Conservation (phyloP, 2,888 invertebrate species). For the Caenorhabditis auriculariae region DNA sequence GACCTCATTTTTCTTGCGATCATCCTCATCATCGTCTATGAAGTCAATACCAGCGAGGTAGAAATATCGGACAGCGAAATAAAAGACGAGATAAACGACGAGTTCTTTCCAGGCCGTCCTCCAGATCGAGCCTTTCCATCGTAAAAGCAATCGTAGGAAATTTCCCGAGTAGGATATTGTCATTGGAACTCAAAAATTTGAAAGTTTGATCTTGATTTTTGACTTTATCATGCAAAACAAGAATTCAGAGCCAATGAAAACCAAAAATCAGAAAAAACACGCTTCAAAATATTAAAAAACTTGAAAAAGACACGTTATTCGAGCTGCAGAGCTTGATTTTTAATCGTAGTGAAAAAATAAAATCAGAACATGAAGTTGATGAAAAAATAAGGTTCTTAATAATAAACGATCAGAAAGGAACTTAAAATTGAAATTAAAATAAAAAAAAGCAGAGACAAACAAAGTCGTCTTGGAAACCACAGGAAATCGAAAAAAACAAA, state of each 20-base stretch:
- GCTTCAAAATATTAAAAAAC: too few relatives aligned
- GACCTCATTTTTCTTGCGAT: slow-evolving; percentile 12
- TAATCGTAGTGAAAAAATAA: too few relatives aligned
- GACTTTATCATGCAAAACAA: neutral
- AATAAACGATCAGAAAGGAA: neutral
- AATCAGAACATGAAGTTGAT: neutral
- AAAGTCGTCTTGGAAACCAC: too few relatives aligned
- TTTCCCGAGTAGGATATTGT: slow-evolving; percentile 51
- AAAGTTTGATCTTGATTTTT: neutral
- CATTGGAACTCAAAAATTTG: slow-evolving; percentile 19
- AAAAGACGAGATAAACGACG: slow-evolving; percentile 33
- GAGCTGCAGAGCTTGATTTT: too few relatives aligned
- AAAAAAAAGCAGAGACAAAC: too few relatives aligned
- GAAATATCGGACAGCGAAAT: slow-evolving; percentile 34
- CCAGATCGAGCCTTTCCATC: slow-evolving; percentile 56
- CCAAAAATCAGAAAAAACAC: slow-evolving; percentile 3
- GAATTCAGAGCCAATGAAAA: neutral
- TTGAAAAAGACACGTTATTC: too few relatives aligned
- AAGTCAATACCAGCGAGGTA: slow-evolving; percentile 36
- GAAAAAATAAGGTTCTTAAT: neutral
- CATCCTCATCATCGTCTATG: slow-evolving; percentile 30
- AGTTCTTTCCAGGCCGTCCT: slow-evolving; percentile 38
- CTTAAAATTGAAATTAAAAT: neutral
- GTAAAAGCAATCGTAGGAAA: slow-evolving; percentile 36
- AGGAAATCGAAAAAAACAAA: too few relatives aligned